A percentile compares a stretch with the other conserved stretches of the same genome.
Evolutionary conservation across 2,113 vertebrate genomes (phyloP).

Genomic region (Grammomys dolichurus): DNA sequence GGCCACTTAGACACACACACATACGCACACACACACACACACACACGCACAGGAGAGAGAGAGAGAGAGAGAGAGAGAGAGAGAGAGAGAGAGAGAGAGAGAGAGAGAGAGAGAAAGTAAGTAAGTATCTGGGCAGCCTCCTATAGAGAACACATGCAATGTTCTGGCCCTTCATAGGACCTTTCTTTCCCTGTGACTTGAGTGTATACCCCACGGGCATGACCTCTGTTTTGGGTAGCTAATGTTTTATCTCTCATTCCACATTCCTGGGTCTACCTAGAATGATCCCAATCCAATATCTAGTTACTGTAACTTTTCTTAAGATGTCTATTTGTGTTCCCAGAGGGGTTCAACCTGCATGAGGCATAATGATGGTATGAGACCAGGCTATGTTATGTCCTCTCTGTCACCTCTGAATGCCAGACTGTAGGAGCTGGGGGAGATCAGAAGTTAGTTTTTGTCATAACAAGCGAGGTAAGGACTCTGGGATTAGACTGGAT

Average conservation of each 20-base stretch:
- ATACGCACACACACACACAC: accelerated
- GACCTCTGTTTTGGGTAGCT: too few relatives aligned
- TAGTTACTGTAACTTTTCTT: neutral
- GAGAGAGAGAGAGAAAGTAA: accelerated
- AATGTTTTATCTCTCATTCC: neutral
- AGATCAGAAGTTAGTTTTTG: neutral
- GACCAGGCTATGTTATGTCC: accelerated
- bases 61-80: accelerated
- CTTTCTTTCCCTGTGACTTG: too few relatives aligned
- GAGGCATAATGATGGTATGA: accelerated
- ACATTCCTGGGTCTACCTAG: neutral
- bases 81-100: accelerated
- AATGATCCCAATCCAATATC: neutral
- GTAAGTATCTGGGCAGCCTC: neutral
- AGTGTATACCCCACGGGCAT: neutral
- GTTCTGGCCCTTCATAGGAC: accelerated
- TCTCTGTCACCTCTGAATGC: neutral
- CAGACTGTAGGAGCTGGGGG: accelerated
- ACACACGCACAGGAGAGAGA: accelerated
- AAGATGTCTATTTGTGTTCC: too few relatives aligned
- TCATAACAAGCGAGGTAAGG: neutral
- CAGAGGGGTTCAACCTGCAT: neutral
- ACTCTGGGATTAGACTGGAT: too few relatives aligned
- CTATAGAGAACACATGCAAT: neutral
- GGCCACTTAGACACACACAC: neutral